Base-by-base conservation (phyloP, 2,888 invertebrate species). In the Mechanitis mazaeus region DNA sequence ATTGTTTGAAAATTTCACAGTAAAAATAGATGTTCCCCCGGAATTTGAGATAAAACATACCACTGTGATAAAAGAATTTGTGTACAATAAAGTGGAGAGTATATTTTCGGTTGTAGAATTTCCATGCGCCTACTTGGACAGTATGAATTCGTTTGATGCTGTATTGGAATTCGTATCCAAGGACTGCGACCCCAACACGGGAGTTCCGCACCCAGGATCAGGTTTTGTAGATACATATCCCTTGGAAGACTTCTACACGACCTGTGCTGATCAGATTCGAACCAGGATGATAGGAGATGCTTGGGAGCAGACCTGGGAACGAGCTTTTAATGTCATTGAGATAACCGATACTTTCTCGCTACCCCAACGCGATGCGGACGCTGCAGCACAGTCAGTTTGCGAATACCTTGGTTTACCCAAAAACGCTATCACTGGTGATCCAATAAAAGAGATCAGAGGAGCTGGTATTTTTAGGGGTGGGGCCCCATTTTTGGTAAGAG, bases 151-250 rank as follows among this genome's bases (percentile, higher is more conserved):
- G 0, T 97, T 99, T 83, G 95, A 95, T 1, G 96, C 98, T 5
- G 96, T 95, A 0, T 85, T 99, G 69, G 97, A 98, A 79, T 99
- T 98, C 81, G 91, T 94, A 35, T 98, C 98, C 0, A 96, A 96
- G 72, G 99, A 99, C 87, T 99, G 98, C 76, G 99, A 99, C 85
- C 98, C 99, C 0, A 93, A 93, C 31, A 97, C 98, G 0, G 98
- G 99, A 0, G 90, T 95, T 55, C 96, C 98, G 0, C 97, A 98
- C 71, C 95, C 97, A 2, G 98, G 98, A n/a, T 98, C 98, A 72
- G 94, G 98, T 5, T 99, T 99, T 74, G 95, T 96, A 61, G 99
- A 99, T 78, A 97, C 98, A 65, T 99, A 99, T 78, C 96, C 95
- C 78, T 81, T 99, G 61, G 99, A 99, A 86, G 98, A 99, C 69